These are phyloP conservation scores for Pitta sordida DNA, from an alignment of 2,113 vertebrate species.

Conservation along the genomic window DNA sequence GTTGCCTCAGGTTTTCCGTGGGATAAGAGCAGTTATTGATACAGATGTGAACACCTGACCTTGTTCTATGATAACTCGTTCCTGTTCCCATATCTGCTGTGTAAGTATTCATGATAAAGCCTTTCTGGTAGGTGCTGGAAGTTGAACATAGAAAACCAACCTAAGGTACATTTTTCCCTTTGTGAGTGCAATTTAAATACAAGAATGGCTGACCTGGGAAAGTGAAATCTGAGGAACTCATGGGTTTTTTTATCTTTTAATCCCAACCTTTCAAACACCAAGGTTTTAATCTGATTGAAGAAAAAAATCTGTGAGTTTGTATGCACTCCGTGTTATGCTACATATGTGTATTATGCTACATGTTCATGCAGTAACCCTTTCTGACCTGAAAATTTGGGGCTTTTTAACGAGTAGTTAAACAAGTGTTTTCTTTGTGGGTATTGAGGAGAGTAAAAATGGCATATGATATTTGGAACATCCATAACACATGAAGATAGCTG, in stretches of 20 bases:
- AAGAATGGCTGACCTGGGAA: not conserved
- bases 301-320: not conserved
- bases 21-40: not conserved
- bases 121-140: not conserved
- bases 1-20: not conserved
- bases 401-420: not conserved
- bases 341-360: not conserved
- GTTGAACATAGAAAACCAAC: not conserved
- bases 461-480: not conserved
- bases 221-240: not conserved
- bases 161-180: not conserved
- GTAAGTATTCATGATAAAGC: not conserved
- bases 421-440: not conserved
- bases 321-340: not conserved
- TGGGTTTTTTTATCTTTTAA: not conserved
- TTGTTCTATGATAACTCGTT: not conserved
- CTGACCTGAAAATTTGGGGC: not conserved
- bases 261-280: not conserved
- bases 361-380: not conserved
- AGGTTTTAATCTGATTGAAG: not conserved
- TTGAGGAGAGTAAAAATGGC: not conserved
- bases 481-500: not conserved
- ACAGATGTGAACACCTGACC: not conserved
- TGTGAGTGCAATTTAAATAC: not conserved
- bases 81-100: not conserved